Evolutionary conservation across 2,797 vertebrate genomes (phyloP).

Genomic region (Echiichthys vipera): DNA sequence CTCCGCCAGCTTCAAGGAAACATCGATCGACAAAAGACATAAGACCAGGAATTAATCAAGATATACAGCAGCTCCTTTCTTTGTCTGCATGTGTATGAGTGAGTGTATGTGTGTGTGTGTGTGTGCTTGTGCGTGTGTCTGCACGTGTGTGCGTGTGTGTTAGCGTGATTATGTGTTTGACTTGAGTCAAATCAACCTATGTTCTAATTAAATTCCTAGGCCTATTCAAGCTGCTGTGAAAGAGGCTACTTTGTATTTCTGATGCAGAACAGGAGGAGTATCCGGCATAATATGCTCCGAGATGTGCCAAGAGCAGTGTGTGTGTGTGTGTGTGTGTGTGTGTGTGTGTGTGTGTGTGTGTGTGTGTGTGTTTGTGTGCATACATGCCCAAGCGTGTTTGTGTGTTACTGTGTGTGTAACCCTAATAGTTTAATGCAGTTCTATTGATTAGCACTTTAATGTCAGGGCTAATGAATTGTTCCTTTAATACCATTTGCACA

Average conservation of each 20-base stretch:
- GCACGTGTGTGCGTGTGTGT: conserved; percentile 26
- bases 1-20: conserved; percentile 46
- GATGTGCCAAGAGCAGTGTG: conserved; percentile 55
- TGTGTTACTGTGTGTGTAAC: conserved; percentile 65
- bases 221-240: conserved; percentile 71
- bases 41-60: conserved; percentile 75
- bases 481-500: conserved; percentile 84
- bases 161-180: conserved; percentile 68
- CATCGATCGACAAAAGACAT: conserved; percentile 65
- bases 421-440: conserved; percentile 87
- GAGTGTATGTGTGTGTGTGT: background rate
- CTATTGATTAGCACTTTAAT: conserved; percentile 88
- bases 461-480: conserved; percentile 86
- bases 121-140: conserved; percentile 1
- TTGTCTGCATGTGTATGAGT: conserved; percentile 28
- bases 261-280: conserved; percentile 61
- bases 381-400: conserved; percentile 44
- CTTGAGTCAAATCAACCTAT: conserved; percentile 77
- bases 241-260: conserved; percentile 78
- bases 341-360: conserved; percentile 59
- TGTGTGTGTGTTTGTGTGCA: conserved; percentile 58
- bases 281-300: conserved; percentile 62
- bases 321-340: conserved; percentile 43
- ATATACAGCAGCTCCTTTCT: conserved; percentile 63
- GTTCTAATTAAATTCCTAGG: conserved; percentile 80